Base-by-base conservation (phyloP, 1,140 invertebrate genomes). In the Capitella teleta region DNA sequence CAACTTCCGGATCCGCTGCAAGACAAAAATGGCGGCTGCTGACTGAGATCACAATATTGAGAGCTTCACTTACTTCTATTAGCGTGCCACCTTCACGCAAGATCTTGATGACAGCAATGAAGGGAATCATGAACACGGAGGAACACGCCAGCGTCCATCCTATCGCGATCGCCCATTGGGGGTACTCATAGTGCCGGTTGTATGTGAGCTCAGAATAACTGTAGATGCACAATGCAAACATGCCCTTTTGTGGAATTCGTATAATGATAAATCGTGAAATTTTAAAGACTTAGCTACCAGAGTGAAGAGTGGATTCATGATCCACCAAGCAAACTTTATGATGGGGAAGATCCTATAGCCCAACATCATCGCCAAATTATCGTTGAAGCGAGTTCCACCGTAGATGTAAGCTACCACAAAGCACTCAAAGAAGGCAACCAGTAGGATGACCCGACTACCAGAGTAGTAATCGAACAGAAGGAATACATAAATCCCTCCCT, bases 341-440 rank as follows among this genome's bases (percentile, higher is more conserved):
- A 32, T 32, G 3, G 45, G 45, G 2, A 24, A 16, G 5, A 47
- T 21, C 28, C 32, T 18, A 28, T 32, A 47, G 10, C 77, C 78
- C 64, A 80, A 76, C 79, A 81, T 81, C 47, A 78, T 72, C 46
- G 79, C 68, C n/a, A 81, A 73, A 51, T 78, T 79, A 28, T 78
- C 76, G 28, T 70, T 72, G 42, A 80, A 74, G 52, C 75, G 73
- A 6, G 75, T 60, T n/a, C 6, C 60, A 64, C 84, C 84, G 66
- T 87, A 88, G 19, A 81, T 79, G 78, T 83, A 87, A 1, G 80
- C 74, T 5, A 86, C 78, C 32, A 81, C 80, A n/a, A 82, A 62
- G 2, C 83, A 75, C 73, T 89, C 85, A 49, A 83, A 73, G 24
- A 83, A 65, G n/a, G 80, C 73, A 23, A 87, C 82, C 1, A 87